Conservation (phyloP, 2,888 invertebrate species). For the Hyles lineata region DNA sequence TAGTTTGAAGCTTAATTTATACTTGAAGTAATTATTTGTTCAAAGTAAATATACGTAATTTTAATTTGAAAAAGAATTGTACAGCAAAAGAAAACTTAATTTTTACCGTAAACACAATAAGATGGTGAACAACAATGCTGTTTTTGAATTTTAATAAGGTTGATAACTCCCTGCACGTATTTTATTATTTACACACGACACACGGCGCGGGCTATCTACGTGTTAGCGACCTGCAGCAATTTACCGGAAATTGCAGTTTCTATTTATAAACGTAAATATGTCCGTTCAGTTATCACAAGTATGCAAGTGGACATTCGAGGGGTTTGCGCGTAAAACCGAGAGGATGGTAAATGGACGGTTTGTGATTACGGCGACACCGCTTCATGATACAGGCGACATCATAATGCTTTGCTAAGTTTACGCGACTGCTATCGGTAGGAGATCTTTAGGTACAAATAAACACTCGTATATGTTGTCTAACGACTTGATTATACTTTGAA, state of each 20-base stretch:
- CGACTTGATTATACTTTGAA: not conserved
- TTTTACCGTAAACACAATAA: too few relatives aligned
- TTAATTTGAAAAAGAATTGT: too few relatives aligned
- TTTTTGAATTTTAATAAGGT: too few relatives aligned
- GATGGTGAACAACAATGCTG: too few relatives aligned
- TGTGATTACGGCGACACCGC: constrained; percentile 21
- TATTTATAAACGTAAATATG: constrained; percentile 45
- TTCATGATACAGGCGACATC: not conserved
- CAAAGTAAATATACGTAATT: too few relatives aligned
- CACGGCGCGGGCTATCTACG: not conserved
- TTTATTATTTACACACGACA: not conserved
- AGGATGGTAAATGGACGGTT: not conserved
- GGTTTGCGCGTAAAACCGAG: not conserved
- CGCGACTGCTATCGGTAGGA: not conserved
- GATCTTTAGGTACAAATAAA: not conserved
- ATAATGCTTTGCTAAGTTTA: constrained; percentile 9
- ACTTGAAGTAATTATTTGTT: too few relatives aligned
- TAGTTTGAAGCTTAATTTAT: too few relatives aligned
- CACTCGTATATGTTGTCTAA: not conserved
- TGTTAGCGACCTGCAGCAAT: constrained; percentile 45
- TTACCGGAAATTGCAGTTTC: constrained; percentile 49
- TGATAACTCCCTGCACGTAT: not conserved
- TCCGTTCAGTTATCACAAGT: constrained; percentile 40
- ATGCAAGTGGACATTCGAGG: constrained; percentile 31
- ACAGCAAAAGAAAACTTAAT: too few relatives aligned